Conservation (phyloP, 2,113 vertebrate genomes). For the Zonotrichia leucophrys region DNA sequence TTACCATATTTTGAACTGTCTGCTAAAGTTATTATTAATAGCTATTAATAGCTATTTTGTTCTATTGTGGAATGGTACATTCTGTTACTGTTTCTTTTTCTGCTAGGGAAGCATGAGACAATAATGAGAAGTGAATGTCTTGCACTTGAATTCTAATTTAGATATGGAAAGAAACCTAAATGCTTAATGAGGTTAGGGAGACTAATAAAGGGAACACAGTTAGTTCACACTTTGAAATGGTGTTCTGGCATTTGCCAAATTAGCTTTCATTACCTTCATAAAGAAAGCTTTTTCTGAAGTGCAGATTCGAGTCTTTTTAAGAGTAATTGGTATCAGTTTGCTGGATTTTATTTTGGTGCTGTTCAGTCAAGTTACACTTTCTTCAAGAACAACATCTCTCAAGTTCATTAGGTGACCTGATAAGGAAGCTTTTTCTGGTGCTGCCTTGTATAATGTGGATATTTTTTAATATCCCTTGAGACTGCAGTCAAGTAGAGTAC, state of each 20-base stretch:
- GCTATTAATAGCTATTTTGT: not conserved
- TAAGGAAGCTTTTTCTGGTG: not conserved
- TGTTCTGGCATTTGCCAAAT: slow-evolving; percentile 46
- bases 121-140: slow-evolving; percentile 69
- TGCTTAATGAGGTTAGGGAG: slow-evolving; percentile 50
- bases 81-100: slow-evolving; percentile 41
- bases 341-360: slow-evolving; percentile 17
- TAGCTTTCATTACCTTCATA: slow-evolving; percentile 54
- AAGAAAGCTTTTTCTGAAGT: slow-evolving; percentile 6
- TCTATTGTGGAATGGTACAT: not conserved
- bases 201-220: slow-evolving; percentile 55
- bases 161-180: slow-evolving; percentile 13
- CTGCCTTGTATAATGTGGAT: not conserved
- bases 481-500: not conserved
- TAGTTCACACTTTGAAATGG: slow-evolving; percentile 44
- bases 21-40: not conserved
- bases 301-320: not conserved
- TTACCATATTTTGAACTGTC: not conserved
- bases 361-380: not conserved
- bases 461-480: not conserved
- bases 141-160: slow-evolving; percentile 56
- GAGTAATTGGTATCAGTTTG: not conserved
- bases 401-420: not conserved
- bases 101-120: slow-evolving; percentile 15
- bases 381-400: not conserved